These are phyloP conservation scores for Druon quercuslanigerum DNA, from an alignment of 1,140 invertebrate species.

Conservation along the genomic window DNA sequence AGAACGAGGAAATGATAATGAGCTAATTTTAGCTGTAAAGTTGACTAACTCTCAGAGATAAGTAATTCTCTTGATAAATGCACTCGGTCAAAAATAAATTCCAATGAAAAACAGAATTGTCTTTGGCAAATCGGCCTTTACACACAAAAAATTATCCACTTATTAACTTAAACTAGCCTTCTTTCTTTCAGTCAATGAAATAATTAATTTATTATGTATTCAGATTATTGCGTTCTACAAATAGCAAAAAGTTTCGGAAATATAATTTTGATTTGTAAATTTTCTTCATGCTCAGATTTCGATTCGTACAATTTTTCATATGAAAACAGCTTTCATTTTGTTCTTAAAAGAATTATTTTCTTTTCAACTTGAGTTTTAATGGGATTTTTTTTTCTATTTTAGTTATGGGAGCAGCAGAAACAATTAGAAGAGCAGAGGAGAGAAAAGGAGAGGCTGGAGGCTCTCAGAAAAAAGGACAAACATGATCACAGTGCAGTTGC, in stretches of 20 bases:
- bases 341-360: neutral
- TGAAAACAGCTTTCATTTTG: neutral
- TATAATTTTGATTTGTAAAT: too few species aligned
- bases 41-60: neutral
- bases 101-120: constrained; percentile 9
- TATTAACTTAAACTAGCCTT: neutral
- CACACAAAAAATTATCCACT: neutral
- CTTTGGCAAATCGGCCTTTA: constrained; percentile 7
- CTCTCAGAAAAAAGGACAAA: constrained; percentile 92
- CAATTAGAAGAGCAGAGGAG: constrained; percentile 82
- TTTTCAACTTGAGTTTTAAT: neutral
- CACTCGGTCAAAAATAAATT: neutral
- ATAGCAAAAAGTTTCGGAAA: too few species aligned
- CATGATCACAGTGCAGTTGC: constrained; percentile 96
- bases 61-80: neutral
- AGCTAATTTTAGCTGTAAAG: neutral
- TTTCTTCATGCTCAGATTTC: too few species aligned
- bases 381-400: constrained; percentile 48
- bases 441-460: constrained; percentile 87
- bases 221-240: too few species aligned
- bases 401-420: constrained; percentile 90
- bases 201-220: neutral
- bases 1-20: constrained; percentile 10
- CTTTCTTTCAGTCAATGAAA: too few species aligned
- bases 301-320: too few species aligned